Percentiles rank a stretch among this genome's conserved stretches.
Evolutionary conservation across 2,113 vertebrate genomes (phyloP).

Genomic region (Sturnira hondurensis): DNA sequence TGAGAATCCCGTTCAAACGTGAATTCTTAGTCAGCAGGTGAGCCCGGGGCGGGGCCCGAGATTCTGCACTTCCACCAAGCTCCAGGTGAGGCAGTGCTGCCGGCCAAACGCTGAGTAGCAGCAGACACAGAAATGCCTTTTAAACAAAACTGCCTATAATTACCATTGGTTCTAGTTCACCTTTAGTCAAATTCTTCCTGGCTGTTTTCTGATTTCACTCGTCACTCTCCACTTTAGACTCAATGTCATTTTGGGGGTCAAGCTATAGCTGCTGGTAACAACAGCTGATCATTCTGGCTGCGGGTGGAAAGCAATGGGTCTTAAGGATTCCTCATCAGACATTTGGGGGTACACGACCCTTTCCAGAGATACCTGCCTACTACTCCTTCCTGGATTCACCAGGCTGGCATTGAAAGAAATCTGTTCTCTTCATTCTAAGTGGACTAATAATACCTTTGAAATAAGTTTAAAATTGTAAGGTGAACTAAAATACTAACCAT

Average conservation of each 20-base stretch:
- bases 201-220: neutral
- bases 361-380: neutral
- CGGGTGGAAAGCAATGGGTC: neutral
- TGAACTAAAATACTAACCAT: neutral
- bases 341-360: neutral
- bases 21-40: neutral
- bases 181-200: neutral
- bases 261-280: neutral
- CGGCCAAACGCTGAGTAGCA: neutral
- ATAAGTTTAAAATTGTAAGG: neutral
- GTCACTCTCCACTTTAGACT: neutral
- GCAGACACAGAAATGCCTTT: neutral
- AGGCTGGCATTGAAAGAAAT: neutral
- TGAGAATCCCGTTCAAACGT: neutral
- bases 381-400: neutral
- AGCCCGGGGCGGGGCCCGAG: neutral
- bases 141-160: neutral
- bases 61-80: neutral
- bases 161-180: neutral
- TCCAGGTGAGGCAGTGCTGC: neutral
- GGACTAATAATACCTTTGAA: neutral
- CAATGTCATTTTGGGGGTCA: neutral
- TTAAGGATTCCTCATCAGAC: neutral
- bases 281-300: neutral
- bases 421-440: neutral